phyloP scores from a whole-genome alignment of 1,140 invertebrate genomes.

The Hetaerina americana region DNA sequence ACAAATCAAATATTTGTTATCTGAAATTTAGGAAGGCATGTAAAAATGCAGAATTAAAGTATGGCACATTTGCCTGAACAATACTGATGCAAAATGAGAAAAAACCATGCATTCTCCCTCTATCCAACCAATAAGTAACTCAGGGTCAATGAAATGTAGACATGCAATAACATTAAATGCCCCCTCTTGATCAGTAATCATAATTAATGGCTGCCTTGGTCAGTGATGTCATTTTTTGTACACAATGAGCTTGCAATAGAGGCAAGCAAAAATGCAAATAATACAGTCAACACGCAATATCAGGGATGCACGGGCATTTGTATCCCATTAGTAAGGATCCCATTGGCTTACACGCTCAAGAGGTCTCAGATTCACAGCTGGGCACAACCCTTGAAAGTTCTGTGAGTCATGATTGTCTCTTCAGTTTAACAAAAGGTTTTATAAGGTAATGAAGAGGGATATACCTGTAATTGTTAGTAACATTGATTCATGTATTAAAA shows the following conservation, averaged over 20 bases:
- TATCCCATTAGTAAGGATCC: not conserved
- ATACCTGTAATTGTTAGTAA: no score
- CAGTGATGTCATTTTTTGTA: not conserved
- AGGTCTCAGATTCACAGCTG: not conserved
- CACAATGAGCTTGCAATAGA: not conserved
- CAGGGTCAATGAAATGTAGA: not conserved
- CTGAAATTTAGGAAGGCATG: not conserved
- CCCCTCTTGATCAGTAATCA: not conserved
- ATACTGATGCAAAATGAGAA: no score
- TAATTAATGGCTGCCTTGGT: not conserved
- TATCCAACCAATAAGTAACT: no score
- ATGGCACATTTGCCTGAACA: not conserved
- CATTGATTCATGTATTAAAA: not conserved
- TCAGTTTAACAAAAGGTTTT: no score
- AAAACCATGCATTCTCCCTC: no score
- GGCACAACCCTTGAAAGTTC: not conserved
- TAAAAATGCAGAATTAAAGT: not conserved
- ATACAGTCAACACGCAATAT: not conserved
- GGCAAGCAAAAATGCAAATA: not conserved
- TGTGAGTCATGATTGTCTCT: not conserved
- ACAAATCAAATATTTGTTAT: not conserved
- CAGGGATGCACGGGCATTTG: not conserved
- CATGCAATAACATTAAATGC: not conserved
- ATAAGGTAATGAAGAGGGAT: no score
- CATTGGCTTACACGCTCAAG: not conserved